Conservation (phyloP, 2,113 vertebrate species). For the Pluvialis apricaria region DNA sequence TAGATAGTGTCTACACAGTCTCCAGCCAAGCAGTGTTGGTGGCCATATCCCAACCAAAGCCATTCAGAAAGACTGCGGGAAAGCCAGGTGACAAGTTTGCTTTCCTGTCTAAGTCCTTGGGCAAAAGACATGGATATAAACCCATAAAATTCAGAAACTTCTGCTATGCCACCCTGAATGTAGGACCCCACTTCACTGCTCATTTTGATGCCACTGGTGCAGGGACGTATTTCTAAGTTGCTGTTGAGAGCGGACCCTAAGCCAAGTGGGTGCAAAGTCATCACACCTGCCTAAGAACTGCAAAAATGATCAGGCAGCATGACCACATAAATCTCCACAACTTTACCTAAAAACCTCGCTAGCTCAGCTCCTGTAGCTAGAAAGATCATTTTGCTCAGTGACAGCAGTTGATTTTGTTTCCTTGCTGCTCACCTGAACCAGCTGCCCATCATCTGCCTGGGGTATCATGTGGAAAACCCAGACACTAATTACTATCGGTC, state of each 20-base stretch:
- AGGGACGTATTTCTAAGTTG: neutral
- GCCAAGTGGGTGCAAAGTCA: neutral
- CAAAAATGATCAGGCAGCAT: neutral
- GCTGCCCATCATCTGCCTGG: neutral
- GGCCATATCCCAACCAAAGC: neutral
- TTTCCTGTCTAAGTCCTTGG: neutral
- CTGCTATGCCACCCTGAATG: neutral
- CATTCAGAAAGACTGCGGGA: neutral
- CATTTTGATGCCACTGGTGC: neutral
- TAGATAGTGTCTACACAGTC: neutral
- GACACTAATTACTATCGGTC: neutral
- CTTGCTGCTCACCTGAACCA: neutral
- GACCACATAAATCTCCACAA: neutral
- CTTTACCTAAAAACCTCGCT: neutral
- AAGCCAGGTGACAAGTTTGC: neutral
- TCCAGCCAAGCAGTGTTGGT: neutral
- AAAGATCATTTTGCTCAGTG: neutral
- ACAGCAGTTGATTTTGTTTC: neutral
- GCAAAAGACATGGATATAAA: neutral
- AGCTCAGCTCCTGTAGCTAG: neutral
- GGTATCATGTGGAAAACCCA: neutral
- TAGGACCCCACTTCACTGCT: neutral
- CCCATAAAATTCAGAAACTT: neutral
- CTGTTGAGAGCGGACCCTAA: neutral
- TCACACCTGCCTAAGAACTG: neutral